Evolutionary conservation across 2,888 invertebrate species (phyloP).

Genomic region (Serripes groenlandicus): DNA sequence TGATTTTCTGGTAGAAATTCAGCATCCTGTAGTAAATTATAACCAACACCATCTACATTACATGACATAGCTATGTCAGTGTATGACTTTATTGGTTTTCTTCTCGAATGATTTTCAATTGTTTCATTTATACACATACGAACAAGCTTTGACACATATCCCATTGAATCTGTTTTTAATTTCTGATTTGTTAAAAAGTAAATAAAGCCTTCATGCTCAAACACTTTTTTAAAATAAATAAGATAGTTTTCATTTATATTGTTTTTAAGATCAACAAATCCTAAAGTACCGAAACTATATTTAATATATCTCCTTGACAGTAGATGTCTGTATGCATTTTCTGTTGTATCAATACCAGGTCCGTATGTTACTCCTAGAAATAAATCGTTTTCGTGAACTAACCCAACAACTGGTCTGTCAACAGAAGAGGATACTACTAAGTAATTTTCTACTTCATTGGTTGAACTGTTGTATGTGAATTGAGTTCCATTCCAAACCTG

Average conservation of each 20-base stretch:
- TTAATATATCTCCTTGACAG: not conserved
- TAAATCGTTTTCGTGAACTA: conserved; percentile 2
- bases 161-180: too few species aligned
- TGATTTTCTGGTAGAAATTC: not conserved
- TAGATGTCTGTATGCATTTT: not conserved
- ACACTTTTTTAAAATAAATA: conserved; percentile 20
- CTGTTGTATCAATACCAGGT: not conserved
- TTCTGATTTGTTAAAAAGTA: conserved; percentile 40
- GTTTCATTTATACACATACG: conserved; percentile 24
- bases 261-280: not conserved
- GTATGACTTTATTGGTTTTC: not conserved
- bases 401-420: conserved; percentile 7
- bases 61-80: conserved; percentile 26
- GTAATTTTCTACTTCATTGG: not conserved
- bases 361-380: conserved; percentile 28
- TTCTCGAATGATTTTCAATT: not conserved
- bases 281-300: not conserved
- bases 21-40: conserved; percentile 28
- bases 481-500: conserved; percentile 2
- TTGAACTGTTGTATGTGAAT: not conserved
- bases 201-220: conserved; percentile 9
- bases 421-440: conserved; percentile 11
- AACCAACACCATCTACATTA: not conserved
- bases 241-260: not conserved
- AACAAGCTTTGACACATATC: conserved; percentile 13